phyloP scores from a whole-genome alignment of 2,888 invertebrate species.

The Pristionchus entomophagus region DNA sequence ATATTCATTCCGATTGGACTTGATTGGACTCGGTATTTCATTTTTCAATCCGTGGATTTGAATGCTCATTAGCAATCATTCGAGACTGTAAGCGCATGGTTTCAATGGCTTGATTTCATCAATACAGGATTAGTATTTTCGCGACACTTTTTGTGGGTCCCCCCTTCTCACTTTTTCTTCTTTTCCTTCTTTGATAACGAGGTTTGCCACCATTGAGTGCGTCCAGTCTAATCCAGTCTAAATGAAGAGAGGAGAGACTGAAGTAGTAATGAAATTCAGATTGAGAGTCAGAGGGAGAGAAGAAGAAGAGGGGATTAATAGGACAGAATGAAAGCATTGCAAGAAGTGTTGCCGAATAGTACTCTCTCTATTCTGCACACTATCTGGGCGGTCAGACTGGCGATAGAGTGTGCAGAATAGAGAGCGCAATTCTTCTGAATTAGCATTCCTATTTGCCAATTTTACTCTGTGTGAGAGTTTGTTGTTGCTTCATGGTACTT shows the following conservation, averaged over 20 bases:
- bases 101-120: no score
- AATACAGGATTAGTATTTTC: no score
- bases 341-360: no score
- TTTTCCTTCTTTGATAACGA: not conserved
- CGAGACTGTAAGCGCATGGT: no score
- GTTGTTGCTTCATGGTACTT: no score
- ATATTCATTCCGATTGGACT: not conserved
- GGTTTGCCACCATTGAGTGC: not conserved
- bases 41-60: no score
- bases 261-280: constrained; percentile 25
- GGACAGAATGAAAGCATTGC: not conserved
- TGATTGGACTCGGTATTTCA: no score
- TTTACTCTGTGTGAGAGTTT: no score
- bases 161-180: not conserved
- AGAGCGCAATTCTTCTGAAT: not conserved
- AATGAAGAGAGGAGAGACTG: not conserved
- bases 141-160: not conserved
- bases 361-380: not conserved
- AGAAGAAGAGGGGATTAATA: constrained; percentile 3
- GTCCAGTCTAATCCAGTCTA: not conserved
- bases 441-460: not conserved
- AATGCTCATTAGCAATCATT: no score
- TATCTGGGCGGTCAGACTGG: not conserved
- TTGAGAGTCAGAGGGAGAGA: constrained; percentile 23
- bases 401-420: not conserved